Base-by-base conservation (phyloP, 1,140 invertebrate species). In the Brachionus plicatilis region DNA sequence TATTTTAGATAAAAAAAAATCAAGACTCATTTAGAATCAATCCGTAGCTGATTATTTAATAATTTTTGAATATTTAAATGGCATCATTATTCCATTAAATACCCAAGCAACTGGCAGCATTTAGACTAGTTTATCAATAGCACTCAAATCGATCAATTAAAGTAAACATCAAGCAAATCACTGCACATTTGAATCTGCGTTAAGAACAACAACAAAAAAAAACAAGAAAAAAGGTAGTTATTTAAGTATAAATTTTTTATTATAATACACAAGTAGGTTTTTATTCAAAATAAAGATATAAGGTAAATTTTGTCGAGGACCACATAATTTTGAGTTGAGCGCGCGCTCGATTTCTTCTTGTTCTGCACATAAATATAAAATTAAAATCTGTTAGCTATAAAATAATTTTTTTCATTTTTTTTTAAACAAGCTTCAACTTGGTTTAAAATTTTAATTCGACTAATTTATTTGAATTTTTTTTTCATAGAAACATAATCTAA, bases 381-480 rank as follows among this genome's bases (percentile, higher is more conserved):
- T 24, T 60, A 20, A 60, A 60, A 60, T 60, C 53, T 60, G 53
- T 24, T 60, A 60, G 53, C n/a, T 68, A 29, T 29, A 2, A 68
- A 37, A 37, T 41, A 68, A 20, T 68, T 68, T 68, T 68, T 68
- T 33, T 41, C 33, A 33, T 68, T 68, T 68, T 68, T 68, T 68
- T 68, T 29, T 17, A 17, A 56, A 56, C 14, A 56, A 56, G n/a
- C 50, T 56, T 6, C 0, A 6, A 14, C 50, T n/a, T 6, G 0
- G 24, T 27, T 41, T 68, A 14, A 33, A 33, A 33, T n/a, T 6
- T 41, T 29, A 68, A 33, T 27, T 68, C 27, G 14, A 68, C 66
- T 68, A 68, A 68, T 68, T 68, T 68, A 68, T 68, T 68, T 68
- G 29, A 68, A 29, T 33, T 68, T 68, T 68, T 68, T 68, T 33